phyloP scores from a whole-genome alignment of 2,888 invertebrate genomes.

The Thecocarcelia acutangulata region DNA sequence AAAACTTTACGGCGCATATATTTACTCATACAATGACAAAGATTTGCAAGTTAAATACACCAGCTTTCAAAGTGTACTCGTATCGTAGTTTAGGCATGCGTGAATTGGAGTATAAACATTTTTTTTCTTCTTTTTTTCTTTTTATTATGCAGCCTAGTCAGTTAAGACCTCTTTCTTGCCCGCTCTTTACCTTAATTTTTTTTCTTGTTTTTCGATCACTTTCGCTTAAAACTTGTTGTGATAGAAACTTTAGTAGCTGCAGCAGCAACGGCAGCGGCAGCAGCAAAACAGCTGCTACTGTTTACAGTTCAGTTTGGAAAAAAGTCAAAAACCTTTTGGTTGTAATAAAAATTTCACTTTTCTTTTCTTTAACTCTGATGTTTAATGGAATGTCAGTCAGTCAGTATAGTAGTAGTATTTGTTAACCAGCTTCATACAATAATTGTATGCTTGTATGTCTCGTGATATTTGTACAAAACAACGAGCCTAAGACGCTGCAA shows the following conservation, averaged over 20 bases:
- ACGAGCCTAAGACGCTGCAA: conserved; percentile 30
- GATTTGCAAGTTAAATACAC: conserved; percentile 21
- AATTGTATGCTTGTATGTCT: conserved; percentile 8
- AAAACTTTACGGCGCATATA: conserved; percentile 46
- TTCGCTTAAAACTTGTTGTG: conserved; percentile 58
- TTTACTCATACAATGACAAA: conserved; percentile 16
- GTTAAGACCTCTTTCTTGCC: conserved; percentile 1
- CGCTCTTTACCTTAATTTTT: background rate
- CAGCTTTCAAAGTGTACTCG: conserved; percentile 11
- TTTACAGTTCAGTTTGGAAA: conserved; percentile 7
- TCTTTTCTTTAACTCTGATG: conserved; percentile 50
- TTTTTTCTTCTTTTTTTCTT: too few relatives aligned
- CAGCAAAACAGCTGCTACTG: background rate
- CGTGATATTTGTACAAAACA: conserved; percentile 44
- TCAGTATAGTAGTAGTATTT: background rate
- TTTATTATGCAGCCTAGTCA: conserved; percentile 28
- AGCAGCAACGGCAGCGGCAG: conserved; percentile 10
- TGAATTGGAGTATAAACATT: conserved; percentile 58
- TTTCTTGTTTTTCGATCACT: conserved; percentile 48
- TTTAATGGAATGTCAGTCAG: conserved; percentile 2
- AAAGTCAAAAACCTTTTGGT: conserved; percentile 68
- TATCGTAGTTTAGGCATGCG: conserved; percentile 43
- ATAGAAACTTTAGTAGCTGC: conserved; percentile 39
- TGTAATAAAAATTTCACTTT: conserved; percentile 68
- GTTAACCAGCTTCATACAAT: background rate